phyloP scores from a whole-genome alignment of 2,888 invertebrate genomes.

The Scaptomyza caliginosa region DNA sequence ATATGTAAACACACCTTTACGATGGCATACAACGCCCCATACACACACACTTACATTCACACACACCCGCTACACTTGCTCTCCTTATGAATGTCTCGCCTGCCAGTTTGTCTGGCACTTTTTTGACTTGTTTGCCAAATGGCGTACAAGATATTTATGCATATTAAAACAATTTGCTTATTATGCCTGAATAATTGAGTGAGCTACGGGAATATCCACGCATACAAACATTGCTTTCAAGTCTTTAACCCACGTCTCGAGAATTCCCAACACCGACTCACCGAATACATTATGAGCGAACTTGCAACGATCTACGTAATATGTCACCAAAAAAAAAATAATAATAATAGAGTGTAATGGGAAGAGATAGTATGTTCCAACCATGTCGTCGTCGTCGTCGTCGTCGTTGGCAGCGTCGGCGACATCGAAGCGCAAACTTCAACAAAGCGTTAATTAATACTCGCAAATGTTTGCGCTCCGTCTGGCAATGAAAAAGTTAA shows the following conservation, averaged over 20 bases:
- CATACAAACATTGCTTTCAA: neutral
- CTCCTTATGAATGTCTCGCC: slow-evolving; percentile 13
- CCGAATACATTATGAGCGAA: slow-evolving; percentile 8
- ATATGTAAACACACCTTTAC: slow-evolving; percentile 74
- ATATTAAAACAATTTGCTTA: slow-evolving; percentile 80
- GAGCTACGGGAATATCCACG: slow-evolving; percentile 27
- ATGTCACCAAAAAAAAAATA: no score
- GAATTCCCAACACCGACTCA: slow-evolving; percentile 1
- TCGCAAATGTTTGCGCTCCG: slow-evolving; percentile 81
- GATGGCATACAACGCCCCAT: slow-evolving; percentile 36
- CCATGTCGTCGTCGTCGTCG: slow-evolving; percentile 38
- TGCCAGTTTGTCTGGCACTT: slow-evolving; percentile 59
- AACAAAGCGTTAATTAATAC: slow-evolving; percentile 81
- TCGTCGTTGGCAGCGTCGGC: slow-evolving; percentile 62
- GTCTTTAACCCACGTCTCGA: slow-evolving; percentile 9
- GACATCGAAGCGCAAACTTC: slow-evolving; percentile 78
- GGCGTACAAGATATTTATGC: slow-evolving; percentile 79
- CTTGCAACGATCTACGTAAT: slow-evolving; percentile 66
- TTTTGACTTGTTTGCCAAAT: slow-evolving; percentile 79
- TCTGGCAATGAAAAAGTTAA: slow-evolving; percentile 81
- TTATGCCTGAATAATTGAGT: slow-evolving; percentile 79
- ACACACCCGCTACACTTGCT: no score
- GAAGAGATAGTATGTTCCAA: neutral
- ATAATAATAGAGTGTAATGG: slow-evolving; percentile 8
- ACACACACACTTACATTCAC: neutral